These are phyloP conservation scores for Habropoda laboriosa DNA, from an alignment of 1,140 invertebrate genomes.

Conservation along the genomic window DNA sequence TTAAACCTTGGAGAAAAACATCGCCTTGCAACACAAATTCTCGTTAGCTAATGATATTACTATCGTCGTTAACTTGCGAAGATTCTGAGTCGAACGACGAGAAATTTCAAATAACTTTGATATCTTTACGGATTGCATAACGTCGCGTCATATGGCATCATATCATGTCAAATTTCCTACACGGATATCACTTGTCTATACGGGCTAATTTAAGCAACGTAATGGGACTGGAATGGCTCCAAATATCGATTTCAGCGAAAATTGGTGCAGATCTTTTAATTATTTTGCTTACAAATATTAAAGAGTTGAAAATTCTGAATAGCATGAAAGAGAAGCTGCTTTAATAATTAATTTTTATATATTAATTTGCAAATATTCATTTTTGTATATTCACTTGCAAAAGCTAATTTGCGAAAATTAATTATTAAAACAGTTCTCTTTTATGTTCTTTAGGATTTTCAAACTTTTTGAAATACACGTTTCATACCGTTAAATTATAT, in stretches of 20 bases:
- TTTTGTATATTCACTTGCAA: too few relatives aligned
- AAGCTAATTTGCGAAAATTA: too few relatives aligned
- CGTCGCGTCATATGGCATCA: constrained; percentile 40
- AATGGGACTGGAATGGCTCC: not conserved
- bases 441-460: too few relatives aligned
- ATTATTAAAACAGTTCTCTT: too few relatives aligned
- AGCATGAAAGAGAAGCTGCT: too few relatives aligned
- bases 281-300: not conserved
- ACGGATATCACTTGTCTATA: constrained; percentile 34
- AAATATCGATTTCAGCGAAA: not conserved
- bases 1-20: not conserved
- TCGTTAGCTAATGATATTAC: constrained; percentile 61
- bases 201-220: not conserved
- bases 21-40: not conserved
- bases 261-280: not conserved
- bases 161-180: constrained; percentile 44
- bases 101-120: constrained; percentile 1
- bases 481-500: too few relatives aligned
- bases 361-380: too few relatives aligned
- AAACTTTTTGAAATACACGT: too few relatives aligned
- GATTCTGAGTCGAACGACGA: too few relatives aligned
- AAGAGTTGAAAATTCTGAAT: too few relatives aligned
- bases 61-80: constrained; percentile 29
- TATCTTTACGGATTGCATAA: not conserved
- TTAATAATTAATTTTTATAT: too few relatives aligned